Evolutionary conservation across 2,797 vertebrate genomes (phyloP), one percentile per base, ranked within the genome.

Genomic region (Limnodromus scolopaceus): DNA sequence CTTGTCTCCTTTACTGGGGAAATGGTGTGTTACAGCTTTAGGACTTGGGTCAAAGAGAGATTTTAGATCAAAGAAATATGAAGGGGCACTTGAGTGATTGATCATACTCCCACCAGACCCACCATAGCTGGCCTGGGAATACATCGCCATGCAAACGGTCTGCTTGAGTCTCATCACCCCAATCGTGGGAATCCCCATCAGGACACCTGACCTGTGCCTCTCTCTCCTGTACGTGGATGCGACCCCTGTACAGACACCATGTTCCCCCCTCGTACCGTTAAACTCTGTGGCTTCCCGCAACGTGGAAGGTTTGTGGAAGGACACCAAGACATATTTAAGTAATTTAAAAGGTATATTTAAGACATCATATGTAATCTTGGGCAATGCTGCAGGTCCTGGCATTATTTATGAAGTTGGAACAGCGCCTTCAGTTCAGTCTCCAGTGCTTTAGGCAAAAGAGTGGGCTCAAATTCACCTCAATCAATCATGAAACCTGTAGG

Each of bases 241-340:
- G 5, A 15, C 7, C 10, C 36, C 28, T 17, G 15, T 39, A 32
- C 16, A 48, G 34, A 48, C 3, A 30, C 28, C 1, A 0, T 1
- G 1, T 36, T 58, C n/a, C 11, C 8, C 1, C 3, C 36, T 70
- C 0, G 0, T 49, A 25, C 30, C n/a, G 17, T 54, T 3, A 53
- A 82, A 83, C 13, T 66, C 68, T 41, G 39, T 0, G 0, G 28
- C 18, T 53, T 57, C 34, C 30, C 8, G 15, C 0, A 2, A 4
- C 2, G 15, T 34, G 25, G 16, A 32, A 64, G 12, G 15, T 34
- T 51, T 74, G 25, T 41, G 14, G 11, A 30, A 75, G 45, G 45
- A 6, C 36, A 83, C 45, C 27, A 16, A 51, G n/a, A 11, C n/a
- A n/a, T 22, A 38, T 41, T 64, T 39, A 23, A 55, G 9, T 34